Evolutionary conservation across 2,888 invertebrate species (phyloP), one percentile per base, ranked within the genome.

Genomic region (Synergus umbraculus): DNA sequence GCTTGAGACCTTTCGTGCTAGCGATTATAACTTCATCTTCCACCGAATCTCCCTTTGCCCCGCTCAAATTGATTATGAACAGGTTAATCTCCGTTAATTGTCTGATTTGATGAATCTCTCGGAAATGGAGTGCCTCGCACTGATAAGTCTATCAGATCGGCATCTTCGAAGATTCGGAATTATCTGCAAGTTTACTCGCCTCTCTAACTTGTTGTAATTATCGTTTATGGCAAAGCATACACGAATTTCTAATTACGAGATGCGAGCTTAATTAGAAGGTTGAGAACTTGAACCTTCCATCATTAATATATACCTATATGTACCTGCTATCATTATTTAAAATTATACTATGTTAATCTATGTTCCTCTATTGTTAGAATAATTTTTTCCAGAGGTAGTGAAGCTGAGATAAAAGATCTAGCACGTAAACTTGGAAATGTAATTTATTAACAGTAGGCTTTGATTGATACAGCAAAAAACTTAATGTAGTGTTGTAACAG

Each of bases 1-100:
- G 76, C 79, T 81, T 80, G 82, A 82, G 82, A 83, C 81, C 82
- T 83, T 85, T 84, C 81, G 82, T 79, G 79, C 78, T 78, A 82
- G 81, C 84, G 85, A 87, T 86, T 86, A 86, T 82, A 85, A 83
- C 84, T 83, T 85, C 84, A 86, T 80, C 73, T 78, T 78, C 41
- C 80, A 67, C 18, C 78, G 46, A 80, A 73, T 58, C 78, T 78
- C 76, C 54, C 79, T 37, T 54, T 37, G 29, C 8, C 22, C 49
- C 41, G 15, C 54, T 41, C 54, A 73, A 73, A 73, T 58, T 54
- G 73, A 73, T 73, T 54, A 73, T 73, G 54, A 73, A 73, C 73
- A 49, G 54, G n/a, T 73, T 73, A 58, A 73, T 73, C 41, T 73
- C 73, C 73, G 73, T 58, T 73, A 73, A 73, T 73, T 73, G 73